phyloP scores from a whole-genome alignment of 2,888 invertebrate species.

The Meliscaeva auricollis region DNA sequence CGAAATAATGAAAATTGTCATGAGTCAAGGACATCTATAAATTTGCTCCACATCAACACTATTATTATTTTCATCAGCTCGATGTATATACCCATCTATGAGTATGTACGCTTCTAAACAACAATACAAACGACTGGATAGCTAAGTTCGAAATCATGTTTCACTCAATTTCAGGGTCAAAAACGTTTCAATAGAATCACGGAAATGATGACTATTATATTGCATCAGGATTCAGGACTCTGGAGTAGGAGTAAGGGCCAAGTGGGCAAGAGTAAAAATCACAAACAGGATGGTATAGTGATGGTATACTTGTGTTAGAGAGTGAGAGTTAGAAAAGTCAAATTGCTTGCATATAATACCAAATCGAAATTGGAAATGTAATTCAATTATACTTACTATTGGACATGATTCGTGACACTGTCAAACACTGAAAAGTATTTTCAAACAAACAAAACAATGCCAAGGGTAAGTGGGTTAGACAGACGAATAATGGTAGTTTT shows the following conservation, averaged over 20 bases:
- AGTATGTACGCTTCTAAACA: no score
- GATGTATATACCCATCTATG: background rate
- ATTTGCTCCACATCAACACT: no score
- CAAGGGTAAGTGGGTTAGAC: no score
- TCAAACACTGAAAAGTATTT: conserved; percentile 30
- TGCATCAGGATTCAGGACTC: no score
- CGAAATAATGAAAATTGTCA: no score
- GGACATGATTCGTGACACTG: conserved; percentile 52
- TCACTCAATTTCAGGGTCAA: conserved; percentile 53
- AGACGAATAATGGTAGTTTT: no score
- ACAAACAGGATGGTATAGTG: background rate
- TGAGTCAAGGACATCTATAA: no score
- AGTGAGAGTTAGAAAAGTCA: conserved; percentile 22
- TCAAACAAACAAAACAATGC: background rate
- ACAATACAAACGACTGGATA: background rate
- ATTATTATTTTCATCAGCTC: background rate
- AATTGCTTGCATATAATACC: conserved; percentile 21
- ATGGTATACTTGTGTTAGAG: background rate
- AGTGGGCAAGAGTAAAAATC: background rate
- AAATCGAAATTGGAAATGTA: conserved; percentile 32
- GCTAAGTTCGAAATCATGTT: conserved; percentile 64
- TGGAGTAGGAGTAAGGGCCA: no score
- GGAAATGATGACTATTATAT: background rate
- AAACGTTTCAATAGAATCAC: conserved; percentile 15
- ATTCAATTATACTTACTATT: conserved; percentile 66